phyloP scores from a whole-genome alignment of 2,113 vertebrate species.

The Thryonomys swinderianus region DNA sequence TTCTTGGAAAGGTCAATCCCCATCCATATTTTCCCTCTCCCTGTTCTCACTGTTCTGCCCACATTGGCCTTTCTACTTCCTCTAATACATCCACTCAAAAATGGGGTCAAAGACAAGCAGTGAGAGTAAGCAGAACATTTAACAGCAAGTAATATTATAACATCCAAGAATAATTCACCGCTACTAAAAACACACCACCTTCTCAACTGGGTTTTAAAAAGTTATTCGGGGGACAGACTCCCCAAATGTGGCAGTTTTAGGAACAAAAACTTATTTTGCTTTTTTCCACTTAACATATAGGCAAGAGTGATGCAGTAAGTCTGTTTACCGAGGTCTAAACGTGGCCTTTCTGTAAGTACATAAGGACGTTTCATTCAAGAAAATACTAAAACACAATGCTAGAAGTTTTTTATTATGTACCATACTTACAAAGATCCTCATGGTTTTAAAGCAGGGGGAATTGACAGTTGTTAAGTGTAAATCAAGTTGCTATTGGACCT shows the following conservation, averaged over 20 bases:
- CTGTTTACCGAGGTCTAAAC: not conserved
- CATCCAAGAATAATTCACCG: not conserved
- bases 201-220: not conserved
- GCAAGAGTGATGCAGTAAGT: not conserved
- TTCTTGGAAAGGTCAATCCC: not conserved
- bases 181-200: not conserved
- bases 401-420: not conserved
- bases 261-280: not conserved
- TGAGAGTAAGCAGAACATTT: not conserved
- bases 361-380: conserved; percentile 1
- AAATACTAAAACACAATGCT: not conserved
- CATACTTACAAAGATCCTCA: not conserved
- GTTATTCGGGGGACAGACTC: not conserved
- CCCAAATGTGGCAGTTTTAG: not conserved
- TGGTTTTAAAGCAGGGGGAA: not conserved
- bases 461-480: not conserved
- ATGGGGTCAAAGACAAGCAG: not conserved
- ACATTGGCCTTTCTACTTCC: not conserved
- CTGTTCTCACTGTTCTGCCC: not conserved
- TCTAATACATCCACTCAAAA: not conserved
- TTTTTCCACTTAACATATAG: not conserved
- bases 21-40: too few species aligned
- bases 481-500: not conserved
- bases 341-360: not conserved
- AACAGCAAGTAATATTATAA: not conserved